These are phyloP conservation scores for Pungitius pungitius DNA, from an alignment of 2,113 vertebrate genomes.

Conservation along the genomic window DNA sequence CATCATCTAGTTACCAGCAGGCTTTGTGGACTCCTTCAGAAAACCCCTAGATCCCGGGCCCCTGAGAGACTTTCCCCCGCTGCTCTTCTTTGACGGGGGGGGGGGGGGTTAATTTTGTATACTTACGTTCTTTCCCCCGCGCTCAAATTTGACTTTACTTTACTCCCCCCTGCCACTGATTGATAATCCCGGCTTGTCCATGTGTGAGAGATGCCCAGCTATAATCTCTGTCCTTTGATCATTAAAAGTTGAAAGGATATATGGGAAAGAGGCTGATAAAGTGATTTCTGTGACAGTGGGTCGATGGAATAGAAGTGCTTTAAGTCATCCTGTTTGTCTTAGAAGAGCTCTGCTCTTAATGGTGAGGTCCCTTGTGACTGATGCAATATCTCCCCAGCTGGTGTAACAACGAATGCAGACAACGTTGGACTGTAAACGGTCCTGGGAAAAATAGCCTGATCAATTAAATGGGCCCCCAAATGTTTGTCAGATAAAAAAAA, in stretches of 20 bases:
- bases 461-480: constrained; percentile 78
- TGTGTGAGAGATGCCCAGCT: constrained; percentile 76
- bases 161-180: constrained; percentile 71
- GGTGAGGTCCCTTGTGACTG: constrained; percentile 81
- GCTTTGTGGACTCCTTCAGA: constrained; percentile 62
- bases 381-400: constrained; percentile 78
- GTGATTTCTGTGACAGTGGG: constrained; percentile 81
- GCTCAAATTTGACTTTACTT: constrained; percentile 74
- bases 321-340: constrained; percentile 83
- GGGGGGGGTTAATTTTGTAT: constrained; percentile 74
- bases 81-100: constrained; percentile 70
- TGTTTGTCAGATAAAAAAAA: constrained; percentile 77
- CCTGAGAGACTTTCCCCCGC: constrained; percentile 51
- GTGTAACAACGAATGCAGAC: constrained; percentile 78
- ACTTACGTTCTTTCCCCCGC: constrained; percentile 72
- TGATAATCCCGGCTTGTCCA: constrained; percentile 76
- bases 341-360: constrained; percentile 80
- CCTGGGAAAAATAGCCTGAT: constrained; percentile 76
- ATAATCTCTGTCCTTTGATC: constrained; percentile 82
- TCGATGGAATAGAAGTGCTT: constrained; percentile 77
- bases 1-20: constrained; percentile 59
- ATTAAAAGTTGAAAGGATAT: constrained; percentile 80
- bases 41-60: constrained; percentile 54
- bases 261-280: constrained; percentile 78
- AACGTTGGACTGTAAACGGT: constrained; percentile 75